A percentile compares a stretch with the other conserved stretches of the same genome.
These are phyloP conservation scores for Porphyrio hochstetteri DNA, from an alignment of 2,113 vertebrate species.

Conservation along the genomic window DNA sequence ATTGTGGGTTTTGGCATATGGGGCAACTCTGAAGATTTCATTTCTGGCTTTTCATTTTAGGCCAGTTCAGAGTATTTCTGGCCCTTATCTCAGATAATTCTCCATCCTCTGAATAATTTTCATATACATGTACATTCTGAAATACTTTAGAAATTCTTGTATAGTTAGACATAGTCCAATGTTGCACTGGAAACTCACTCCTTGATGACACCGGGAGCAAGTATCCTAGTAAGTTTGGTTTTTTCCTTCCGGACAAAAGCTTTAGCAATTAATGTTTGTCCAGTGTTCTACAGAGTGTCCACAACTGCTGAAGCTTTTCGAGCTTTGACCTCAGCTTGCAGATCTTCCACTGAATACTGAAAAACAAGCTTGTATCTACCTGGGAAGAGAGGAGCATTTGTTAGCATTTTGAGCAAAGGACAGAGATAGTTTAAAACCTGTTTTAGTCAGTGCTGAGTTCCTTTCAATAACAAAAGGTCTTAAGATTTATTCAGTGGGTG, in stretches of 20 bases:
- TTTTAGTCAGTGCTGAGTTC: neutral
- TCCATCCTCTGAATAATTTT: neutral
- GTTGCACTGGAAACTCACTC: neutral
- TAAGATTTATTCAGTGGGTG: neutral
- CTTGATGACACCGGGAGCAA: neutral
- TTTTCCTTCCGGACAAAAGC: neutral
- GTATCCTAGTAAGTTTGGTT: neutral
- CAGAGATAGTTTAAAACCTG: neutral
- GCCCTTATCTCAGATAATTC: neutral
- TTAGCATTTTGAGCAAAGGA: neutral
- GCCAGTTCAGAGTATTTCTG: neutral
- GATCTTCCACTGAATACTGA: neutral
- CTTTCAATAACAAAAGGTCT: neutral
- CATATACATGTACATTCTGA: neutral
- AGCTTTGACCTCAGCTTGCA: neutral
- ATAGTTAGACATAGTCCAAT: neutral
- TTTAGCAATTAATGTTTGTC: neutral
- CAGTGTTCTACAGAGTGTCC: neutral
- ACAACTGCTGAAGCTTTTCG: neutral
- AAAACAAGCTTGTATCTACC: neutral
- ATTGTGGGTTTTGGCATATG: constrained; percentile 15
- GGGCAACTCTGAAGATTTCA: neutral
- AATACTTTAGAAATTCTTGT: neutral
- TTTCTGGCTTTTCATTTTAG: neutral
- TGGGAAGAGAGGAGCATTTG: neutral